A percentile compares a stretch with the other conserved stretches of the same genome.
These are phyloP conservation scores for Oscheius sp. DNA, from an alignment of 2,888 invertebrate species.

Conservation along the genomic window DNA sequence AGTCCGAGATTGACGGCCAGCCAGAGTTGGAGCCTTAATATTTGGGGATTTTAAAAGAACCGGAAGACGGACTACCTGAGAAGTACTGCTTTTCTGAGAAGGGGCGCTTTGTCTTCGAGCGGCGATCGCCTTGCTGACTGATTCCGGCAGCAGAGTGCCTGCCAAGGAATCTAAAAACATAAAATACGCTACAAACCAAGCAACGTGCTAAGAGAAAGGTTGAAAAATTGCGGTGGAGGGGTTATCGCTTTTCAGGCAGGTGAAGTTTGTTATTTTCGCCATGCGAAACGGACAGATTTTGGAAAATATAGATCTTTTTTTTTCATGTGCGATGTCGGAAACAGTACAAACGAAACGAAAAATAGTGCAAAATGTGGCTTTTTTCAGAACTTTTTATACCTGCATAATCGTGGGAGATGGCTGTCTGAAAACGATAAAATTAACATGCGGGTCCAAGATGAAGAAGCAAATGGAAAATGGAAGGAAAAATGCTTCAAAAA, in stretches of 20 bases:
- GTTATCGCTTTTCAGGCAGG: neutral
- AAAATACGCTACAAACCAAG: conserved; percentile 1
- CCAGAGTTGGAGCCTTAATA: conserved; percentile 27
- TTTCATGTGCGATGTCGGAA: too few species aligned
- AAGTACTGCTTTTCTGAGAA: conserved; percentile 32
- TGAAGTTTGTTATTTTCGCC: neutral
- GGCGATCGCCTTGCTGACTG: conserved; percentile 27
- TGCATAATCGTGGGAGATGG: conserved; percentile 27
- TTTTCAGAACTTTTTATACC: conserved; percentile 23
- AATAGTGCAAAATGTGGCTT: conserved; percentile 9
- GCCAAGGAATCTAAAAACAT: conserved; percentile 33
- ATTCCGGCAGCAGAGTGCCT: conserved; percentile 35
- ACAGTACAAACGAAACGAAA: conserved; percentile 5
- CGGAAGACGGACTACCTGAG: conserved; percentile 12
- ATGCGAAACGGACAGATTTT: conserved; percentile 6
- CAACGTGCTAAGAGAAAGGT: neutral
- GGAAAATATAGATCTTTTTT: too few species aligned
- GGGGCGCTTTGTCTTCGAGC: conserved; percentile 32
- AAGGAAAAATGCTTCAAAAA: neutral
- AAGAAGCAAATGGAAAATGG: conserved; percentile 6
- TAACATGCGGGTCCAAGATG: conserved; percentile 14
- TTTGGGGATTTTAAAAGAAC: neutral
- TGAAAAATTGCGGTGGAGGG: neutral
- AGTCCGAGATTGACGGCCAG: conserved; percentile 29
- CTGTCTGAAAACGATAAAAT: conserved; percentile 26